A percentile compares a stretch with the other conserved stretches of the same genome.
Evolutionary conservation across 2,888 invertebrate species (phyloP).

Genomic region (Plagodis pulveraria): DNA sequence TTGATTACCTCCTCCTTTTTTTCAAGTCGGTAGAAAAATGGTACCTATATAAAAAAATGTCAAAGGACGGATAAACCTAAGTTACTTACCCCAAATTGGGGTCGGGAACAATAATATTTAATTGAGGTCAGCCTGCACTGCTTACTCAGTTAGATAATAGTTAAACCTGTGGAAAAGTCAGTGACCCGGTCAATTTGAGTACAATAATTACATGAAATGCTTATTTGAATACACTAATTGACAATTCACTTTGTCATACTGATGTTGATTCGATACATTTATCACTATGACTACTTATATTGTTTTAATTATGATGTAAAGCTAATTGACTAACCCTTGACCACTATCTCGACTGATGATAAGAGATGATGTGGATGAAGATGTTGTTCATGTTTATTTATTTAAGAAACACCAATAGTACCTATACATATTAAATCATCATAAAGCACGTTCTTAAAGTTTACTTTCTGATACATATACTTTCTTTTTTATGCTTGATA

Average conservation of each 20-base stretch:
- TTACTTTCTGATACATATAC: no score
- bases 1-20: no score
- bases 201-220: constrained; percentile 4
- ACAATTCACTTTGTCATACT: neutral
- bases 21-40: no score
- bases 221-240: neutral
- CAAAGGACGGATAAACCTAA: neutral
- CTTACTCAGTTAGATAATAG: constrained; percentile 34
- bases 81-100: neutral
- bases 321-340: no score
- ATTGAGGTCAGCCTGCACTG: constrained; percentile 34
- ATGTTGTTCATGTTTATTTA: no score
- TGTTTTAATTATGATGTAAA: neutral
- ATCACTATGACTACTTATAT: neutral
- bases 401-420: no score
- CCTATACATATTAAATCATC: no score
- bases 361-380: no score
- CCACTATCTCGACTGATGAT: no score
- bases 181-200: constrained; percentile 26
- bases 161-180: constrained; percentile 28
- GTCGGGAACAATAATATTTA: constrained; percentile 19
- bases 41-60: no score
- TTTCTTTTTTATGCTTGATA: no score
- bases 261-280: neutral
- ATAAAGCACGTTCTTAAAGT: no score